Base-by-base conservation (phyloP, 2,888 invertebrate species). In the Tachystola acroxantha region DNA sequence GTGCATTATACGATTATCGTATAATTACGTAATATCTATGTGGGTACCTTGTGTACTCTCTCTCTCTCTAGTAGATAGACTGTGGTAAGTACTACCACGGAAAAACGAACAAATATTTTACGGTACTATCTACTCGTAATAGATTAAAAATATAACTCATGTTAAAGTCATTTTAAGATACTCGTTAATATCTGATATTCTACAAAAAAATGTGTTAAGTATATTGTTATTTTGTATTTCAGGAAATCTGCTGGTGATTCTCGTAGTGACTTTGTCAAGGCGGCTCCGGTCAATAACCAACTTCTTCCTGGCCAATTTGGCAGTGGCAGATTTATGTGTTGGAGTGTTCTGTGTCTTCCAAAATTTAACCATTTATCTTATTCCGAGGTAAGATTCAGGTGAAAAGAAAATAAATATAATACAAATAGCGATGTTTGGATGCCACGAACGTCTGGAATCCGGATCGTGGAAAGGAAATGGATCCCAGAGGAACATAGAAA, bases 341-440 rank as follows among this genome's bases (percentile, higher is more conserved):
- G 96, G 95, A 6, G 89, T 96, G 36, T 96, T 97, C 77, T 97
- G 96, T 75, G 94, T 96, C 38, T 93, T 95, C 71, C 96, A 96
- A 70, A 96, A 95, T 66, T 87, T 97, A 53, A 92, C 93, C 30
- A 94, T 93, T 52, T 94, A 95, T 72, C 88, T 95, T 37, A 92
- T 93, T 53, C 91, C 91, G 33, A 92, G 92, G 92, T 92, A 63
- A 91, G 78, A 39, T 49, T 7, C 20, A 31, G 4, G 14, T 24
- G 14, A 10, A 25, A 14, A 34, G 10, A 24, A 16, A 31, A 32
- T 13, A 32, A 7, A 3, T 14, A 10, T 14, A 13, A 30, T 16
- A 2, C 3, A 30, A 30, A 30, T 30, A 30, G 16, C 7, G n/a
- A 16, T 16, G 10, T 30, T 30, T 30, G 16, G 14, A n/a, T 14